phyloP scores from a whole-genome alignment of 2,888 invertebrate genomes.

The Drosophila atripex region DNA sequence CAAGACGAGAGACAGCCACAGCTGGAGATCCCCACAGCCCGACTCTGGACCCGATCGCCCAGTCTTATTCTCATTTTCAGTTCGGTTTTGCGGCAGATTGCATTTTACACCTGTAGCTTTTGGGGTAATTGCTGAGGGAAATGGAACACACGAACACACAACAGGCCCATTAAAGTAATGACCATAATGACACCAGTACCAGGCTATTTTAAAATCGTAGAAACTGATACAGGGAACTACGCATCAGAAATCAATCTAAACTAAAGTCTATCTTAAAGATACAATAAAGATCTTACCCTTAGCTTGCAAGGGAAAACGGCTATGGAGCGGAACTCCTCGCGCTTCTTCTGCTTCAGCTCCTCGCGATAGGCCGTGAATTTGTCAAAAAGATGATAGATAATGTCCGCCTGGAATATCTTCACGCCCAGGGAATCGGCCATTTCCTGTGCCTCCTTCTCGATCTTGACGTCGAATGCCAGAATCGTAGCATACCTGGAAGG shows the following conservation, averaged over 20 bases:
- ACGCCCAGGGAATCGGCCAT: slow-evolving; percentile 97
- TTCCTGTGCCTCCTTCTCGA: slow-evolving; percentile 99
- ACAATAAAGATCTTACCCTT: slow-evolving; percentile 85
- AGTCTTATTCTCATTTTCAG: slow-evolving; percentile 18
- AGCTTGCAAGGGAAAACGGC: slow-evolving; percentile 99
- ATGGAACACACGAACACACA: slow-evolving; percentile 34
- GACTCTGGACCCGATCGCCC: neutral
- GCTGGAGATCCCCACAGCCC: slow-evolving; percentile 60
- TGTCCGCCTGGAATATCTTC: slow-evolving; percentile 99
- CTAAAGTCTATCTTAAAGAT: neutral
- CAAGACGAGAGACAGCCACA: slow-evolving; percentile 38
- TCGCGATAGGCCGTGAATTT: slow-evolving; percentile 97
- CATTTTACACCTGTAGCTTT: slow-evolving; percentile 82
- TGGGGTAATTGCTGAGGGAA: slow-evolving; percentile 65
- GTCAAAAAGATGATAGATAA: slow-evolving; percentile 99
- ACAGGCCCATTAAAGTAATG: slow-evolving; percentile 48
- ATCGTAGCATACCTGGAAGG: slow-evolving; percentile 94
- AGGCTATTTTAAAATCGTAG: slow-evolving; percentile 5
- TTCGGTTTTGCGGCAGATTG: slow-evolving; percentile 57
- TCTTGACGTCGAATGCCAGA: slow-evolving; percentile 99
- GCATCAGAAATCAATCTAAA: neutral
- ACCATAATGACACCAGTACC: slow-evolving; percentile 43
- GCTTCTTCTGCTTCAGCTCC: slow-evolving; percentile 94
- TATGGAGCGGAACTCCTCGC: slow-evolving; percentile 97
- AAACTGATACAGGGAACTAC: slow-evolving; percentile 14